Evolutionary conservation across 2,113 vertebrate species (phyloP).

Genomic region (Synchiropus splendidus): DNA sequence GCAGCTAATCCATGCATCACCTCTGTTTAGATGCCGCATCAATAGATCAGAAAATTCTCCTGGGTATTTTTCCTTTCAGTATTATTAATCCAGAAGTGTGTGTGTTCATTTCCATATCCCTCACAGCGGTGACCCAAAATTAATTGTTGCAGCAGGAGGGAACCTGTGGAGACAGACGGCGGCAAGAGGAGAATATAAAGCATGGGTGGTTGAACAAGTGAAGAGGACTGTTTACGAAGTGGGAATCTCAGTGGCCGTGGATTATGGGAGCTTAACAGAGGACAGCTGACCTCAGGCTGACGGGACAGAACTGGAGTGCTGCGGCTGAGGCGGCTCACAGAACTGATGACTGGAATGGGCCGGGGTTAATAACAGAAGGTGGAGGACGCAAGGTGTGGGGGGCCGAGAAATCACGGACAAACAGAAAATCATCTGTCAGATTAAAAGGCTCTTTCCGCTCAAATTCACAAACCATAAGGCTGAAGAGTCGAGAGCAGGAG

Average conservation of each 20-base stretch:
- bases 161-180: slow-evolving; percentile 49
- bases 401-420: too few species aligned
- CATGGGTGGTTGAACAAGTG: slow-evolving; percentile 56
- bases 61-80: slow-evolving; percentile 56
- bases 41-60: slow-evolving; percentile 27
- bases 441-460: too few species aligned
- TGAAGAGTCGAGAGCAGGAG: too few species aligned
- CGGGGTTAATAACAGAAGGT: too few species aligned
- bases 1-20: too few species aligned
- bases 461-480: too few species aligned
- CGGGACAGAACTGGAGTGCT: slow-evolving; percentile 26
- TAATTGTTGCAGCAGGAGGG: slow-evolving; percentile 58
- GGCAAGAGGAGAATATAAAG: slow-evolving; percentile 28
- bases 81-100: slow-evolving; percentile 56
- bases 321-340: slow-evolving; percentile 13
- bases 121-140: slow-evolving; percentile 63
- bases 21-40: too few species aligned
- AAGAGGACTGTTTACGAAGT: slow-evolving; percentile 32
- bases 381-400: too few species aligned
- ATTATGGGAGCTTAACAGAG: slow-evolving; percentile 39
- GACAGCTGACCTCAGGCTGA: slow-evolving; percentile 39
- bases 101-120: slow-evolving; percentile 61
- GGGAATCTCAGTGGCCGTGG: slow-evolving; percentile 25
- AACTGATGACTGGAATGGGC: slow-evolving; percentile 12
- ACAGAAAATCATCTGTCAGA: too few species aligned